phyloP scores from a whole-genome alignment of 1,140 invertebrate genomes.

The Bombus sylvicola region DNA sequence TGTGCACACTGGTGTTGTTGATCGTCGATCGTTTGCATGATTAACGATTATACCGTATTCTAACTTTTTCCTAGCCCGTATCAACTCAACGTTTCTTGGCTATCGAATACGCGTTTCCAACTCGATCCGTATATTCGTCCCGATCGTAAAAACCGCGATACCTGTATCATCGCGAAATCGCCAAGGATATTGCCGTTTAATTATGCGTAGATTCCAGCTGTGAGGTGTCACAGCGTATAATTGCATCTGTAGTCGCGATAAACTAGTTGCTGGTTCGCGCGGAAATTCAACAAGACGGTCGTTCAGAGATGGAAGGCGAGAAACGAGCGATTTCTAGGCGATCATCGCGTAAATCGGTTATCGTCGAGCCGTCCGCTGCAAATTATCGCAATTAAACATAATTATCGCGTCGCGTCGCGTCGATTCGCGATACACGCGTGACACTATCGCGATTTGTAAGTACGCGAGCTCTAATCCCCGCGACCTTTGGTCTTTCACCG shows the following conservation, averaged over 20 bases:
- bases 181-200: constrained; percentile 20
- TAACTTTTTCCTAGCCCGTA: neutral
- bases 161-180: neutral
- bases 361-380: neutral
- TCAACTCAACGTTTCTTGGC: too few relatives aligned
- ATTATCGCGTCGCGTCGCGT: constrained; percentile 44
- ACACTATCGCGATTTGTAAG: constrained; percentile 13
- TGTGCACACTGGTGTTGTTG: neutral
- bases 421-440: too few relatives aligned
- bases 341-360: constrained; percentile 15
- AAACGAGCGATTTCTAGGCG: neutral
- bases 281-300: neutral
- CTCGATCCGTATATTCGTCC: neutral
- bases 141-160: neutral
- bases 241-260: neutral
- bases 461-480: neutral
- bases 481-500: constrained; percentile 12
- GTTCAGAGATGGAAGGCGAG: neutral
- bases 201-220: neutral
- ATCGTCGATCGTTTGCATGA: neutral
- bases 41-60: neutral
- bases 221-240: neutral
- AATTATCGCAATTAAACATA: constrained; percentile 43
- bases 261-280: constrained; percentile 15
- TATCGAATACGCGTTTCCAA: too few relatives aligned